A percentile compares a stretch with the other conserved stretches of the same genome.
Conservation (phyloP, 1,140 invertebrate species). For the Hormaphis cornu region DNA sequence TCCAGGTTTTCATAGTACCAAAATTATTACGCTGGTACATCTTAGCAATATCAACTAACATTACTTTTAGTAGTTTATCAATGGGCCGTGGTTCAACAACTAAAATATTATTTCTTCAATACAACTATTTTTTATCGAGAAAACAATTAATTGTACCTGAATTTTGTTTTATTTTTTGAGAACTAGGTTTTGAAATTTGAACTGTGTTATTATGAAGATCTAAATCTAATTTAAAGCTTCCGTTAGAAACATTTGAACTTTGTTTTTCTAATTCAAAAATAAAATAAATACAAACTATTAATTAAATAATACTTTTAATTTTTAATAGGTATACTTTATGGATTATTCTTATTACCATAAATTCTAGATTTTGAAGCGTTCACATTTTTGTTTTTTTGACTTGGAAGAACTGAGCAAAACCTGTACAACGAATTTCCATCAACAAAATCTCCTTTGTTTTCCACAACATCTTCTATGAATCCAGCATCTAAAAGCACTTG, state of each 20-base stretch:
- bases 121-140: neutral
- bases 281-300: neutral
- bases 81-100: neutral
- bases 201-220: conserved; percentile 58
- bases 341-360: conserved; percentile 10
- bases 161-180: conserved; percentile 27
- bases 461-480: conserved; percentile 61
- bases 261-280: conserved; percentile 17
- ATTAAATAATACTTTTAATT: no score
- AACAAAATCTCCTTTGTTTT: conserved; percentile 40
- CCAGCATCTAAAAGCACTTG: conserved; percentile 70
- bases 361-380: neutral
- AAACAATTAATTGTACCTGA: conserved; percentile 4
- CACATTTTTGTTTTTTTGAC: neutral
- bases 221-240: conserved; percentile 54
- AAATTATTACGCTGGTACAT: conserved; percentile 25
- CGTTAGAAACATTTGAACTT: conserved; percentile 24
- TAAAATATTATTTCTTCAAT: neutral
- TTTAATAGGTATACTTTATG: no score
- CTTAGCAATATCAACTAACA: neutral
- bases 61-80: neutral
- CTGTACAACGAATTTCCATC: conserved; percentile 37
- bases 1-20: conserved; percentile 23
- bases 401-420: conserved; percentile 24
- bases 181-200: conserved; percentile 36